Evolutionary conservation across 1,140 invertebrate species (phyloP), one percentile per base, ranked within the genome.

Genomic region (Ceratosolen solmsi): DNA sequence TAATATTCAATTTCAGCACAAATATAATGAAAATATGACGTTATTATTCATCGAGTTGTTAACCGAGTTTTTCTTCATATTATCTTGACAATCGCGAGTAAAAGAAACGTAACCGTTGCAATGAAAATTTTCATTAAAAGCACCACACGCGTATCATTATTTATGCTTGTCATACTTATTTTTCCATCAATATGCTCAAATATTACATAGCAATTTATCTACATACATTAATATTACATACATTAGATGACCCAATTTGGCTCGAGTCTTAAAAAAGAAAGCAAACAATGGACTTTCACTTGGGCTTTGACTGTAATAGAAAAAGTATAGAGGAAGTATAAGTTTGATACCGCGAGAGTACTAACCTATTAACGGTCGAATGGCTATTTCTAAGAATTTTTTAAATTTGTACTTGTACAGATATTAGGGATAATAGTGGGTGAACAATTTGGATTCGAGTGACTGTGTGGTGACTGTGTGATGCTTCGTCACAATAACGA

Each of bases 271-370:
- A 54, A 63, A 80, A 82, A 70, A 72, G 80, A 77, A 82, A 82
- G 70, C 30, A 58, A 46, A 82, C 74, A 77, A 82, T 82, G 54
- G 74, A 72, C 80, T 82, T 82, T 82, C 80, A 77, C 80, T 82
- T 22, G 51, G 63, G 20, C 49, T 72, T 36, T 30, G 65, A 56
- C 74, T 49, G 41, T 70, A 70, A 76, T 38, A 56, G 30, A 75
- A 76, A 75, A 81, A 76, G 20, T 20, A 56, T 81, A 46, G 30
- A 65, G 72, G 36, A 72, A 79, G 78, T 72, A 79, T 25, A 54
- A 7, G 27, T 41, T 56, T 33, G n/a, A 73, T 63, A 70, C 5
- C 56, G 11, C 63, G 27, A 33, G 25, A 77, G 13, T 54, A 74
- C 30, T 74, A 30, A 25, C 20, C 58, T 27, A 22, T 3, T 49